Evolutionary conservation across 2,113 vertebrate species (phyloP).

Genomic region (Naja naja): DNA sequence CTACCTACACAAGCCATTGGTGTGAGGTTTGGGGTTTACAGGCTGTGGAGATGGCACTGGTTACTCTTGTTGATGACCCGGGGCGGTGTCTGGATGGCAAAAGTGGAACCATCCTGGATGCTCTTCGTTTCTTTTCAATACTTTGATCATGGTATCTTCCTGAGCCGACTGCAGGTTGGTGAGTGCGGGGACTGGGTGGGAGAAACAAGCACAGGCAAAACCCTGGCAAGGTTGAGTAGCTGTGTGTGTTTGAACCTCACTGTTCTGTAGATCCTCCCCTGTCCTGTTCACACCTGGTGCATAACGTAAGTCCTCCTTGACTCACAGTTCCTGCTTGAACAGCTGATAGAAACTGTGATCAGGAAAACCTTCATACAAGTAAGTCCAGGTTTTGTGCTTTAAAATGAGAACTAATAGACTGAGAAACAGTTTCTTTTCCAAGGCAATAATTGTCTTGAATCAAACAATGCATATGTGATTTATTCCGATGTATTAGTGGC

Average conservation of each 20-base stretch:
- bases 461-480: too few relatives aligned
- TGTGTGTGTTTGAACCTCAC: not conserved
- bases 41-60: not conserved
- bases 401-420: too few relatives aligned
- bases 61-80: not conserved
- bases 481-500: too few relatives aligned
- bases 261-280: not conserved
- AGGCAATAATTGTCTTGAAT: too few relatives aligned
- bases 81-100: not conserved
- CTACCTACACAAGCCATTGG: not conserved
- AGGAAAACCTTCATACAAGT: not conserved
- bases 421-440: too few relatives aligned
- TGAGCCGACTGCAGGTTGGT: not conserved
- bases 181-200: not conserved
- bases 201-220: not conserved
- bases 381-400: not conserved
- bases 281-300: not conserved
- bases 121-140: not conserved
- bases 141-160: not conserved
- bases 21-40: not conserved
- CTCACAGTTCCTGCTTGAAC: not conserved
- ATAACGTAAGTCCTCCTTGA: not conserved
- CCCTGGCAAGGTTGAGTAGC: not conserved
- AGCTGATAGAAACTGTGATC: not conserved
- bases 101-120: not conserved